These are phyloP conservation scores for Parnassius smintheus DNA, from an alignment of 2,888 invertebrate species.

Conservation along the genomic window DNA sequence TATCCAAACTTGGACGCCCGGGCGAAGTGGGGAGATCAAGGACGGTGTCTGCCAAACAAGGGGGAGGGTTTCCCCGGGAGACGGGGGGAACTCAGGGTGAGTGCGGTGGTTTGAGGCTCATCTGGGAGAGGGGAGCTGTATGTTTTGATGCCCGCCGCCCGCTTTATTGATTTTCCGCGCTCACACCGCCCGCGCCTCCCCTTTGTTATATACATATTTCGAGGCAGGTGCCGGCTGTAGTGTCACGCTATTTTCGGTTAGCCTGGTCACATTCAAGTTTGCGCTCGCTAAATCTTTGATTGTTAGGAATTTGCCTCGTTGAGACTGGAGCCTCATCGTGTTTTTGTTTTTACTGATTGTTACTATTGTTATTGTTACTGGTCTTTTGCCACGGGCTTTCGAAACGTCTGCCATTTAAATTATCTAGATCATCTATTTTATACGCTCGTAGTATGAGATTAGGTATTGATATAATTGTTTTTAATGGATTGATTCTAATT, in stretches of 20 bases:
- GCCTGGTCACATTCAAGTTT: slow-evolving; percentile 51
- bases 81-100: slow-evolving; percentile 34
- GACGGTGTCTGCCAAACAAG: slow-evolving; percentile 80
- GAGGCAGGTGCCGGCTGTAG: slow-evolving; percentile 57
- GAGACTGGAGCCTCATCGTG: slow-evolving; percentile 24
- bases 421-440: too few relatives aligned
- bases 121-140: slow-evolving; percentile 44
- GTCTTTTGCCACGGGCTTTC: neutral
- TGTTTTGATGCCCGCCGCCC: slow-evolving; percentile 78
- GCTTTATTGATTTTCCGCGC: slow-evolving; percentile 77
- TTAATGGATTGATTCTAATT: too few relatives aligned
- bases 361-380: neutral
- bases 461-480: too few relatives aligned
- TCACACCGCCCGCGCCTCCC: slow-evolving; percentile 54
- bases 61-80: slow-evolving; percentile 77
- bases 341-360: neutral
- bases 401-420: too few relatives aligned
- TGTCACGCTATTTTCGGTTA: slow-evolving; percentile 73
- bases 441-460: too few relatives aligned
- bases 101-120: slow-evolving; percentile 28
- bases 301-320: slow-evolving; percentile 50
- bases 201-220: slow-evolving; percentile 71
- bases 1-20: slow-evolving; percentile 74
- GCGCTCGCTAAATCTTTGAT: slow-evolving; percentile 55
- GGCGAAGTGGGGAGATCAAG: slow-evolving; percentile 75